A percentile compares a stretch with the other conserved stretches of the same genome.
phyloP scores from a whole-genome alignment of 2,797 vertebrate species.

The Catharus ustulatus region DNA sequence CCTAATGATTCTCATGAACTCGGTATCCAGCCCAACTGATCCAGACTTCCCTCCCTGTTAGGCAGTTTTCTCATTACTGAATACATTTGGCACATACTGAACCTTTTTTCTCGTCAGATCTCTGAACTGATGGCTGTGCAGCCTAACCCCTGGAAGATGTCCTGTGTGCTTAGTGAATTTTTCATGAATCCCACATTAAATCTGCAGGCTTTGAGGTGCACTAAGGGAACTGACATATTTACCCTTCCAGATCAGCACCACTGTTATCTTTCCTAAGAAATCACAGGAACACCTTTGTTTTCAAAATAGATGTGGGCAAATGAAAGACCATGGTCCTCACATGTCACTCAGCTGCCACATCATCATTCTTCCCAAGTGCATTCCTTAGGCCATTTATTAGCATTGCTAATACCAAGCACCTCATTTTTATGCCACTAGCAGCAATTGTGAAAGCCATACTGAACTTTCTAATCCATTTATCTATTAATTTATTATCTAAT shows the following conservation, averaged over 20 bases:
- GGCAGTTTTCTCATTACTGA: background rate
- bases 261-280: slow-evolving; percentile 24
- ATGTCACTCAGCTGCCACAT: background rate
- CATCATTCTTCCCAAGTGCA: slow-evolving; percentile 42
- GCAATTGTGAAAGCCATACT: slow-evolving; percentile 41
- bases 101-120: background rate
- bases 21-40: background rate
- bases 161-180: slow-evolving; percentile 35
- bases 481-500: slow-evolving; percentile 84
- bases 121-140: background rate
- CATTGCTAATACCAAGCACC: slow-evolving; percentile 32
- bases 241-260: slow-evolving; percentile 9
- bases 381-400: slow-evolving; percentile 52
- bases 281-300: slow-evolving; percentile 39
- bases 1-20: background rate
- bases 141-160: slow-evolving; percentile 7
- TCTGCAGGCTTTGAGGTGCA: slow-evolving; percentile 20
- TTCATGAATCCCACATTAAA: slow-evolving; percentile 50
- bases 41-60: background rate
- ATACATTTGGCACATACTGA: background rate
- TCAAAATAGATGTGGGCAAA: background rate
- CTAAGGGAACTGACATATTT: slow-evolving; percentile 47
- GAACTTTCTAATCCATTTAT: slow-evolving; percentile 78
- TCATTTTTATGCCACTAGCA: slow-evolving; percentile 46
- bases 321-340: background rate